Base-by-base conservation (phyloP, 2,797 vertebrate genomes). In the Eurystomus glaucurus region DNA sequence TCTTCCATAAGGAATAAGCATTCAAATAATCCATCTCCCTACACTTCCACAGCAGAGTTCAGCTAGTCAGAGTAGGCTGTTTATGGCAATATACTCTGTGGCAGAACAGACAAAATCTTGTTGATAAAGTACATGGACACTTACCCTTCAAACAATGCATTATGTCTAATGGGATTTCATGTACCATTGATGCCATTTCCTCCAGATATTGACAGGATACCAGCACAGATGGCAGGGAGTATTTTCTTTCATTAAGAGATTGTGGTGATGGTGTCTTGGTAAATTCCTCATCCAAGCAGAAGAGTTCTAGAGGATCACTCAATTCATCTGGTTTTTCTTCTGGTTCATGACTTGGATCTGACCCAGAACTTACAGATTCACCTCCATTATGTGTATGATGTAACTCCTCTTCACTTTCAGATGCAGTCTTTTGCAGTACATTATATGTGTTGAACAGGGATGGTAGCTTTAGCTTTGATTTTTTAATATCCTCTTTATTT, bases 91-190 rank as follows among this genome's bases (percentile, higher is more conserved):
- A 28, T 3, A 77, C 2, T 4, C 14, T 52, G 28, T 21, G 9
- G 15, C 16, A 79, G 14, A 82, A 84, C 2, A 6, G 35, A 72
- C 25, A 83, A 68, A 76, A 77, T 31, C 14, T 62, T 60, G 16
- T 28, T 68, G n/a, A 28, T 35, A 8, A 88, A 84, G 41, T 61
- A 69, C 17, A 50, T 6, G 13, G 22, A 87, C 57, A 62, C 98
- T 97, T 96, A 98, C 98, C 93, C 58, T 98, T 90, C 72, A 95
- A 85, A 75, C 96, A 83, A 81, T n/a, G 41, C 22, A 64, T 14
- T 45, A 93, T 10, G 15, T 96, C 95, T 69, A 85, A 84, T 25
- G 82, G 61, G 35, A 80, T 78, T 48, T 87, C 41, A 6, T 88
- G 50, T 37, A 70, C 2, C 10, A 21, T 8, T 62, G 90, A 82